Evolutionary conservation across 2,113 vertebrate genomes (phyloP).

Genomic region (Tympanuchus pallidicinctus): DNA sequence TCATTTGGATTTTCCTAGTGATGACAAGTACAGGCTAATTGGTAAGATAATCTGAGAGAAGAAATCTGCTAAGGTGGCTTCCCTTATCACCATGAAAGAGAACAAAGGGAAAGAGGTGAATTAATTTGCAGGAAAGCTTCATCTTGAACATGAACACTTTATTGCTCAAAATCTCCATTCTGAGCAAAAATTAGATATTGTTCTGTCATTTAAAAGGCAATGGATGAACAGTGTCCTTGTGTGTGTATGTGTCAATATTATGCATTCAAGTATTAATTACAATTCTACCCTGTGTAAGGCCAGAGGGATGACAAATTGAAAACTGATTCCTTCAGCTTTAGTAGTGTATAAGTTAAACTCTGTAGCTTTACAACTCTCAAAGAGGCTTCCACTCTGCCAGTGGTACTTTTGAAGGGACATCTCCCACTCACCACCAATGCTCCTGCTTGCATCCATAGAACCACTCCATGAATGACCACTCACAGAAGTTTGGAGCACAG

Average conservation of each 20-base stretch:
- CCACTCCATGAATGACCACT: neutral
- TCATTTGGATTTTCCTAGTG: neutral
- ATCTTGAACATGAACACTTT: neutral
- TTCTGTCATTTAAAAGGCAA: neutral
- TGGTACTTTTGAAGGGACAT: neutral
- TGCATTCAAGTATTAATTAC: neutral
- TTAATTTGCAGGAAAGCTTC: neutral
- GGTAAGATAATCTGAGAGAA: neutral
- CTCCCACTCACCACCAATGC: accelerated
- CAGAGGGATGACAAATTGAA: neutral
- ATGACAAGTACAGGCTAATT: neutral
- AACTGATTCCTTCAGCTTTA: neutral
- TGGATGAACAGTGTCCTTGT: neutral
- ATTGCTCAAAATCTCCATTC: neutral
- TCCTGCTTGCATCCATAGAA: neutral
- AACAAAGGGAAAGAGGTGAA: neutral
- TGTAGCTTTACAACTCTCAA: neutral
- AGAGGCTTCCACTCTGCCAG: neutral
- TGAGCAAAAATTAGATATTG: neutral
- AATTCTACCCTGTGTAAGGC: neutral
- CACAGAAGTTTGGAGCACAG: neutral
- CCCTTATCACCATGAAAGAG: neutral
- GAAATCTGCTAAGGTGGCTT: neutral
- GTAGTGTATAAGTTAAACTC: neutral
- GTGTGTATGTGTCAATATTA: accelerated